Evolutionary conservation across 2,888 invertebrate genomes (phyloP), one percentile per base, ranked within the genome.

Genomic region (Ectemnius lituratus): DNA sequence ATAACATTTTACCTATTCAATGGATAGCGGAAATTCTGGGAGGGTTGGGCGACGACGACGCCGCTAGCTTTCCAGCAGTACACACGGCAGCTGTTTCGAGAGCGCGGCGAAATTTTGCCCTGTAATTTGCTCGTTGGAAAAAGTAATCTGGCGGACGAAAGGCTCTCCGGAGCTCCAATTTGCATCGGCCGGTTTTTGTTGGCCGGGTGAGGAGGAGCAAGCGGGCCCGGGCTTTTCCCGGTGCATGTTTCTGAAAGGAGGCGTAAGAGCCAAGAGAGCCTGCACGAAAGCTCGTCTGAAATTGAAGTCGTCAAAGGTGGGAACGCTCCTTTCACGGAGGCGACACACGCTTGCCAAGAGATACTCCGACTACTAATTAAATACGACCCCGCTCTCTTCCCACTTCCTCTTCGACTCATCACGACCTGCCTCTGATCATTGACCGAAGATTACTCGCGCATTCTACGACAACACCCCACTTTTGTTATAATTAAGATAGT

Each of bases 291-390:
- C 37, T 11, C 20, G 45, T 4, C 45, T 28, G 57, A 66, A 71
- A 57, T 66, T 66, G 45, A 57, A 23, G 46, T 47, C 56, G 18
- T n/a, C 57, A 67, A 49, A 59, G 37, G 62, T 52, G 23, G 37
- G 56, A n/a, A n/a, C 56, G 8, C 47, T 18, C 14, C 62, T 62
- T 62, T 62, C 16, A 58, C 58, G 8, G 20, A n/a, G 58, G 46
- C 16, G n/a, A 37, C 37, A 37, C 37, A 37, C 47, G 37, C 18
- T 46, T 11, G 18, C 18, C 60, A 11, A 46, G 70, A 62, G 66
- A 66, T 71, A 71, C 65, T 66, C 60, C 45, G 46, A 23, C 61
- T 71, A 58, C 61, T 71, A 58, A 71, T 66, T 66, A 71, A 71
- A 71, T 71, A 37, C 45, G 52, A 52, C n/a, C 0, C 23, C 2